Evolutionary conservation across 2,113 vertebrate species (phyloP).

Genomic region (Crotalus horridus): DNA sequence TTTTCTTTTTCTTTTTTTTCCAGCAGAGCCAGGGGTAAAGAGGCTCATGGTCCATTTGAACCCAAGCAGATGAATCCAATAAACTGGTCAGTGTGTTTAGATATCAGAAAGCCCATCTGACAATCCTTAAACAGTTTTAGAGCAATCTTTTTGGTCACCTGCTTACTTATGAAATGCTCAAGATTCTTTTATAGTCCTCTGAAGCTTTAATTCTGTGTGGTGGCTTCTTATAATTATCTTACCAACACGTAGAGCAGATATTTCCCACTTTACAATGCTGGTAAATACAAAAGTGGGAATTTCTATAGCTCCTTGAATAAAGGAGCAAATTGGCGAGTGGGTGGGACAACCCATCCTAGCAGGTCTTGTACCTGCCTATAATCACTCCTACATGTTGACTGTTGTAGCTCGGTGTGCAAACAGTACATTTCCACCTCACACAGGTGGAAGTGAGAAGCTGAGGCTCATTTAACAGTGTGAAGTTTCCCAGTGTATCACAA

Average conservation of each 20-base stretch:
- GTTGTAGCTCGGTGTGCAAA: conserved; percentile 46
- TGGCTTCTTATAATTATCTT: conserved; percentile 55
- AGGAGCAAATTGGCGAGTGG: conserved; percentile 41
- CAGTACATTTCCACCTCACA: conserved; percentile 64
- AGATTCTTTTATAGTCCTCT: conserved; percentile 29
- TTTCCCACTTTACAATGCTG: conserved; percentile 40
- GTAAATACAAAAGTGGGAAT: conserved; percentile 56
- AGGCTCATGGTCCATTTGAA: background rate
- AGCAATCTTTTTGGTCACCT: background rate
- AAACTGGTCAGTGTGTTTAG: background rate
- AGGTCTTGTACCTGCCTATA: conserved; percentile 49
- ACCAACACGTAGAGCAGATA: conserved; percentile 35
- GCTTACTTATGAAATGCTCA: conserved; percentile 6
- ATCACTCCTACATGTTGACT: conserved; percentile 57
- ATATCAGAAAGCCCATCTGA: background rate
- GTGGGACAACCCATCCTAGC: conserved; percentile 3
- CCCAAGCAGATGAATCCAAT: background rate
- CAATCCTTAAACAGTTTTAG: background rate
- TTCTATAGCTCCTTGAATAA: conserved; percentile 50
- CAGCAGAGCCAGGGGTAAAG: background rate
- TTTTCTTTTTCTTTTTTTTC: fast-evolving
- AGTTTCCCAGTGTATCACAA: conserved; percentile 70
- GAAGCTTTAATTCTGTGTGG: conserved; percentile 10
- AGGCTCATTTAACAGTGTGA: conserved; percentile 74
- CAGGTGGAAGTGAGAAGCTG: conserved; percentile 71